Evolutionary conservation across 2,113 vertebrate genomes (phyloP), one percentile per base, ranked within the genome.

Genomic region (Megaleporinus macrocephalus): DNA sequence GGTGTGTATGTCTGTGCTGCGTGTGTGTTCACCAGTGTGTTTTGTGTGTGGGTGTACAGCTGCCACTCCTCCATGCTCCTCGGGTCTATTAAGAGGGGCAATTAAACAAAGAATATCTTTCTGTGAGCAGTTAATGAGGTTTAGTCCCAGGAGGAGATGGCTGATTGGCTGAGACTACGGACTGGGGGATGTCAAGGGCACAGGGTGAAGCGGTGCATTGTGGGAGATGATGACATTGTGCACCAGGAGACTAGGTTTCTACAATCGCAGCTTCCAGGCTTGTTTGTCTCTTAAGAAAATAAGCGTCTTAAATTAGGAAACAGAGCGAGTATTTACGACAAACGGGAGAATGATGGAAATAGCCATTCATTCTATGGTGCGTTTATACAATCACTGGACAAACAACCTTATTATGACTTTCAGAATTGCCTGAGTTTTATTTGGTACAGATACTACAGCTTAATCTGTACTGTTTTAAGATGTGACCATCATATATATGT

Each of bases 1-100:
- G 74, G 73, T 66, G 70, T 73, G 79, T 72, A 62, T 44, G 33
- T 44, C 41, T 44, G 41, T 44, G 41, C 72, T 79, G 44, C 59
- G 71, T 73, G 77, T 68, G 80, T 84, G 81, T 57, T 33, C 62
- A 49, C 80, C 49, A 47, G 76, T 87, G 85, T 78, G 76, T 82
- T 73, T 36, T 73, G 85, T 87, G 82, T 89, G 83, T 80, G 83
- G 82, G 87, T 89, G 74, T 89, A 83, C 87, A 87, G 90, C 89
- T 92, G 89, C 90, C 83, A 87, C 87, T 89, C 86, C 85, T 87
- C 61, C 83, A 78, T 85, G 82, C 82, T 86, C 73, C 53, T 78
- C 75, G 24, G 69, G 74, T 86, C 78, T 83, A 80, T 86, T 70
- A 83, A 86, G 81, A 86, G 44, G 68, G 83, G 85, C 85, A 86